Evolutionary conservation across 2,888 invertebrate species (phyloP), one percentile per base, ranked within the genome.

Genomic region (Syrphus vitripennis): DNA sequence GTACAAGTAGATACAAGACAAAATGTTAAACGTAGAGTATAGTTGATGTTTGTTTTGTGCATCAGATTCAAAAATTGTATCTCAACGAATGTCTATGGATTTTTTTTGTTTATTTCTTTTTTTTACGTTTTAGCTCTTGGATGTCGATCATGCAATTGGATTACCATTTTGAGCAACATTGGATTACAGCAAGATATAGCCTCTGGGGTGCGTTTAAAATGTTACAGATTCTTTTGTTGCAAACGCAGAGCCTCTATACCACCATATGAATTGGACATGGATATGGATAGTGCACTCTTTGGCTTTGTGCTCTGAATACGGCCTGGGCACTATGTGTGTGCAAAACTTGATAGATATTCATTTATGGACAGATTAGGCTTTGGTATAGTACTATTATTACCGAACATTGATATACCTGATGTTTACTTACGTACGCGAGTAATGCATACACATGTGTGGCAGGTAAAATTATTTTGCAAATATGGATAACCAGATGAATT

Each of bases 191-290:
- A 3, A 34, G 34, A 37, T 21, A 69, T 70, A 78, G 77, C 82
- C 86, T 75, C 86, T 86, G 82, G 86, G 78, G 86, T 86, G 86
- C 82, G 86, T 78, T 86, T 78, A 81, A 82, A 86, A 82, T 86
- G 86, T 82, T 82, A 86, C 86, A 86, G 82, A 86, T 86, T 81
- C 72, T 69, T 71, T 77, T 59, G 50, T 65, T 48, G 80, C 45
- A 50, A 12, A 61, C 4, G 24, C 21, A 10, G 9, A 14, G 31
- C 19, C 31, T 34, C 6, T 31, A 5, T 21, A 16, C 26, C 40
- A 42, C 26, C 19, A 45, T 65, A 50, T 40, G 63, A 40, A 57
- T 70, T 4, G 31, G 9, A 19, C n/a, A n/a, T 59, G 53, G 53
- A 31, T 82, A 57, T 53, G 53, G 65, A 48, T 69, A 31, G 57